phyloP scores from a whole-genome alignment of 2,888 invertebrate species.

The Agrilus biguttatus region DNA sequence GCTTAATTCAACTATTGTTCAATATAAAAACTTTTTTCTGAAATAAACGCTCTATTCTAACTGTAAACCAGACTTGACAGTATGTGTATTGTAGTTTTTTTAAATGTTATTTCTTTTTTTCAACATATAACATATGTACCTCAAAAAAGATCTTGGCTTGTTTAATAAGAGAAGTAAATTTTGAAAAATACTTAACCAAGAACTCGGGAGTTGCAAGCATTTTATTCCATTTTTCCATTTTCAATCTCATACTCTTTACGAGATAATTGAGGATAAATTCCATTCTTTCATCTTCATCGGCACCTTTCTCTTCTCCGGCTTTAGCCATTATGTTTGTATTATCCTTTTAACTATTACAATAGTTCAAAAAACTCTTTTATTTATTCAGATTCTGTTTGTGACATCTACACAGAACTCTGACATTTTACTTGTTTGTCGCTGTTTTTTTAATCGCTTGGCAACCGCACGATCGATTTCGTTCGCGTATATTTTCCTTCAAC shows the following conservation, averaged over 20 bases:
- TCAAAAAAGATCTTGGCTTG: too few species aligned
- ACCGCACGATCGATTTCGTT: background rate
- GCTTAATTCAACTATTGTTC: too few species aligned
- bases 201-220: constrained; percentile 60
- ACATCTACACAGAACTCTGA: background rate
- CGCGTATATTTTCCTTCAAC: background rate
- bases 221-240: constrained; percentile 78
- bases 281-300: constrained; percentile 52
- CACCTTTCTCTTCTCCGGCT: constrained; percentile 16
- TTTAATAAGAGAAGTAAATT: background rate
- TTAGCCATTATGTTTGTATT: background rate
- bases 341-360: background rate
- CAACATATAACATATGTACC: too few species aligned
- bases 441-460: too few species aligned
- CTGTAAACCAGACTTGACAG: too few species aligned
- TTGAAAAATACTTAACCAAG: constrained; percentile 29
- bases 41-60: too few species aligned
- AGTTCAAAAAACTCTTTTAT: background rate
- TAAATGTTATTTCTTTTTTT: too few species aligned
- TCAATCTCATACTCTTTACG: constrained; percentile 58
- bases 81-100: too few species aligned
- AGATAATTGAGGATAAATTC: constrained; percentile 68
- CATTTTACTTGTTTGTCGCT: too few species aligned
- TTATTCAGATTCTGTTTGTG: background rate
- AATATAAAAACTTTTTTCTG: too few species aligned